Evolutionary conservation across 2,888 invertebrate genomes (phyloP).

Genomic region (Tipula lateralis): DNA sequence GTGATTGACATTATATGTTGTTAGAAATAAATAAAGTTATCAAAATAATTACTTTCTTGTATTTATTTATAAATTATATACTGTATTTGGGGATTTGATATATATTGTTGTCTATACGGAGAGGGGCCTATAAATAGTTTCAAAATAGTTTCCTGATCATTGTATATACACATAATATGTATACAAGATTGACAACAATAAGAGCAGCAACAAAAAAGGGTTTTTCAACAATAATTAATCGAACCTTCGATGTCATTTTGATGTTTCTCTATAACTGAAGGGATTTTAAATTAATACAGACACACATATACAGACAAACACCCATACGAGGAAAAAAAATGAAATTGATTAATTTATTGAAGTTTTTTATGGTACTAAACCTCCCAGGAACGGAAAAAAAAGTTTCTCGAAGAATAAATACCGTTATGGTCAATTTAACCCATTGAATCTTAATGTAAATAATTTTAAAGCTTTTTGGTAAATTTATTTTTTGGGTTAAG

Average conservation of each 20-base stretch:
- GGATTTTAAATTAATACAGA: background rate
- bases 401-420: background rate
- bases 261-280: background rate
- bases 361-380: background rate
- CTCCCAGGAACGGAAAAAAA: background rate
- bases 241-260: background rate
- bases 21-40: background rate
- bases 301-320: too few species aligned
- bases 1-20: background rate
- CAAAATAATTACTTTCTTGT: background rate
- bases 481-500: background rate
- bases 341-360: background rate
- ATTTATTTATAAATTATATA: background rate
- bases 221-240: background rate
- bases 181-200: background rate
- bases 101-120: background rate
- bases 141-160: background rate
- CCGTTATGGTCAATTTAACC: conserved; percentile 24
- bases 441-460: conserved; percentile 24
- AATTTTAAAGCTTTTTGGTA: conserved; percentile 11
- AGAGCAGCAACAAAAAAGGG: background rate
- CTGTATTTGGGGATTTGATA: background rate
- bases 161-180: background rate
- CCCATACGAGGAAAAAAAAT: too few species aligned
- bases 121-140: background rate